Evolutionary conservation across 2,888 invertebrate species (phyloP), one percentile per base, ranked within the genome.

Genomic region (Pachliopta kotzebuea): DNA sequence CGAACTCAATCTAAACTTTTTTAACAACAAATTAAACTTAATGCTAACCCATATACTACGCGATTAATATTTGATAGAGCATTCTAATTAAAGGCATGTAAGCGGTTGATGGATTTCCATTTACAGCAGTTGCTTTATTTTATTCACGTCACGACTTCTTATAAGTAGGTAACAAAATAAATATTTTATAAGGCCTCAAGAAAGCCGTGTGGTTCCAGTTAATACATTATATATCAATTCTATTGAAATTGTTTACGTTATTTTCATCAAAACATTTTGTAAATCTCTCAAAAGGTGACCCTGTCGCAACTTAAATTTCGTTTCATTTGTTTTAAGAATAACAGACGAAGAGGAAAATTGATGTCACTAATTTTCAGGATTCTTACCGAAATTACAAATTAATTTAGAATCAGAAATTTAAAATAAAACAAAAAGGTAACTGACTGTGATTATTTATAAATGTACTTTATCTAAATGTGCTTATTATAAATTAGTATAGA

Each of bases 121-220:
- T 65, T 54, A 62, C 23, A 55, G n/a, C 20, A 26, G 49, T 58
- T 18, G 23, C 23, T 14, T 52, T 21, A 57, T 61, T 57, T 59
- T 45, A 57, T 54, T 65, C 61, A 8, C 24, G n/a, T 66, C 65
- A 62, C 58, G 62, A 45, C 49, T 42, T 52, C 58, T 62, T 58
- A 55, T 54, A 58, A 58, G 55, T 62, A 50, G 59, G 62, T 55
- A 52, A 61, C 50, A 26, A 55, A 55, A 66, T 66, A 59, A 57
- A 62, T 66, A 62, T 62, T 66, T 59, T 62, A 66, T 65, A 57
- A 57, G 65, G 49, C 31, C 20, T 65, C 26, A 31, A 55, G 62
- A 65, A 62, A 65, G 62, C 56, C 31, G 24, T 49, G 55, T 9
- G n/a, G 23, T 49, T 26, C 23, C 14, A 14, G 20, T 55, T 55